A percentile compares a stretch with the other conserved stretches of the same genome.
Conservation (phyloP, 2,113 vertebrate genomes). For the Porphyrio hochstetteri region DNA sequence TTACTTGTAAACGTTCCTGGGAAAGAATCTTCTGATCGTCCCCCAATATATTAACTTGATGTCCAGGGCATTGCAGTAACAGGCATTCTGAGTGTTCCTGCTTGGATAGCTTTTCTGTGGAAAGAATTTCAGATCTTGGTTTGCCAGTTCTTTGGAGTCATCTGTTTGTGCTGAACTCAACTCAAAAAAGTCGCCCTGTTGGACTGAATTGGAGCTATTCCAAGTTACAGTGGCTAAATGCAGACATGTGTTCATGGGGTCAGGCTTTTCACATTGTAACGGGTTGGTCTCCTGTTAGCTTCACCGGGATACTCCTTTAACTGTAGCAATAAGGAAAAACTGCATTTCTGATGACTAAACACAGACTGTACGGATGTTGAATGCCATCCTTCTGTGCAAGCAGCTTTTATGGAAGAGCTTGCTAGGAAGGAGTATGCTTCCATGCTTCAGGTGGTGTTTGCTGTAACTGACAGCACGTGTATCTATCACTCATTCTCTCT, state of each 20-base stretch:
- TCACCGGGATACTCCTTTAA: neutral
- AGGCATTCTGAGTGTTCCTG: neutral
- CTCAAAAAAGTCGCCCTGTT: neutral
- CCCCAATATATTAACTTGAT: neutral
- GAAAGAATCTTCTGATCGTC: neutral
- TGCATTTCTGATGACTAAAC: neutral
- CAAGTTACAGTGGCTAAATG: neutral
- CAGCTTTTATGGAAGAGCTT: neutral
- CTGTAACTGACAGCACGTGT: neutral
- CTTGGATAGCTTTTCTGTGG: conserved; percentile 6
- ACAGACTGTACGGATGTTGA: neutral
- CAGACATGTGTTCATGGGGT: neutral
- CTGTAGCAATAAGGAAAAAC: neutral
- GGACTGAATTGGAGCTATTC: neutral
- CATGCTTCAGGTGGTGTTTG: neutral
- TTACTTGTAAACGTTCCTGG: neutral
- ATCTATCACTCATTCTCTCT: neutral
- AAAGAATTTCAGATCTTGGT: conserved; percentile 17
- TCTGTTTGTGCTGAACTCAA: conserved; percentile 15
- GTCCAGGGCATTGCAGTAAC: neutral
- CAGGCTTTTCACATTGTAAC: neutral
- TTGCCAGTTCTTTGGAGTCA: neutral
- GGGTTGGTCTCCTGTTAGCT: neutral
- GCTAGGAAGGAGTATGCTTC: neutral
- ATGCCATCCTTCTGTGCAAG: neutral